Base-by-base conservation (phyloP, 2,888 invertebrate genomes). In the Drosophila engyochracea region DNA sequence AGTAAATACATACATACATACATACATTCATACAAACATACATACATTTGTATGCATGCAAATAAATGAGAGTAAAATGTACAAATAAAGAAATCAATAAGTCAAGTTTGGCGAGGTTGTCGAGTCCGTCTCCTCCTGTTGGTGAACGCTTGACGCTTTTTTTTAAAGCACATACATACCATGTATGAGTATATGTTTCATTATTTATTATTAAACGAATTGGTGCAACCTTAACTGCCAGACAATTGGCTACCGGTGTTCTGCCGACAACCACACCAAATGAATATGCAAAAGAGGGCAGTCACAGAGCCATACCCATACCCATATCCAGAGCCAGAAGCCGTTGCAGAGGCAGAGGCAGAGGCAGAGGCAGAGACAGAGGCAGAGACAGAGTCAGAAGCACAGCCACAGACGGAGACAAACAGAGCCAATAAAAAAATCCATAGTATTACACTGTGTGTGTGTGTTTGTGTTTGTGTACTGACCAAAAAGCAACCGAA, bases 211-310 rank as follows among this genome's bases (percentile, higher is more conserved):
- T 89, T 84, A 84, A 87, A 79, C 85, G 91, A 91, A 91, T 92
- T 91, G 91, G 89, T 87, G 85, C 91, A 91, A 82, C 90, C 92
- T 91, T 84, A 90, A 89, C 86, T 92, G 91, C 91, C 91, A 91
- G 82, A 72, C 85, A 85, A 87, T 87, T 85, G 90, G 92, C 92
- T 92, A 92, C 92, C 81, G 92, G 92, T 90, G 79, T 92, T 92
- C 83, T 74, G 61, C 53, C 63, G 67, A 70, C 70, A 72, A 41
- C 67, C 80, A 53, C 65, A 70, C 69, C 65, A 81, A 85, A 88
- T 76, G 90, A 90, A 90, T 89, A 88, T 86, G 89, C 88, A 89
- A 85, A 83, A 81, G 83, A 80, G 80, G 28, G 53, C 59, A 62
- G 52, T 44, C 33, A 51, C 65, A 55, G 70, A 57, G 55, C 37